A percentile compares a stretch with the other conserved stretches of the same genome.
phyloP scores from a whole-genome alignment of 2,113 vertebrate genomes.

The Scomber colias region DNA sequence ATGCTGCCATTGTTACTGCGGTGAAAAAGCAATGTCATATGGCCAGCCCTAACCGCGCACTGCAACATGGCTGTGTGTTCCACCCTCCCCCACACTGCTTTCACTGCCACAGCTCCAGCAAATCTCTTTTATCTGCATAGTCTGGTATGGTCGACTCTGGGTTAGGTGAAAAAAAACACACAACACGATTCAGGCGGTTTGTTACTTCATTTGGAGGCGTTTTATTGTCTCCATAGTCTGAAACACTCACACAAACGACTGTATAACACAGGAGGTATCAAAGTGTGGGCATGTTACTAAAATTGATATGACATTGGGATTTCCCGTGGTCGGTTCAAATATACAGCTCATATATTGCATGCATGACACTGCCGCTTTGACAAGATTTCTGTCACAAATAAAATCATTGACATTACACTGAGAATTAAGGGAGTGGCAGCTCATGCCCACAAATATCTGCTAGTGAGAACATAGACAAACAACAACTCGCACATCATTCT shows the following conservation, averaged over 20 bases:
- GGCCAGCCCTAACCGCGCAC: slow-evolving; percentile 34
- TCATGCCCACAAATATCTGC: slow-evolving; percentile 45
- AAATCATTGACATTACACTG: slow-evolving; percentile 26
- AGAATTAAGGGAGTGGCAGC: slow-evolving; percentile 21
- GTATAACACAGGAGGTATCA: slow-evolving; percentile 54
- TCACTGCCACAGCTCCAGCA: slow-evolving; percentile 19
- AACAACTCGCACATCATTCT: slow-evolving; percentile 29
- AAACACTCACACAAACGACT: slow-evolving; percentile 50
- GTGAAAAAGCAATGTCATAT: slow-evolving; percentile 66
- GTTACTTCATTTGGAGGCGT: slow-evolving; percentile 31
- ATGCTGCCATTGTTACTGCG: slow-evolving; percentile 60
- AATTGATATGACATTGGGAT: slow-evolving; percentile 37
- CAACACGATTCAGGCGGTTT: slow-evolving; percentile 22
- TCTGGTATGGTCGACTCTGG: neutral
- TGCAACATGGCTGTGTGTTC: slow-evolving; percentile 48
- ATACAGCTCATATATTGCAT: slow-evolving; percentile 57
- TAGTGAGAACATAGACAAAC: slow-evolving; percentile 40
- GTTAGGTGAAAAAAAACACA: neutral
- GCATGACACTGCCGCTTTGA: slow-evolving; percentile 37
- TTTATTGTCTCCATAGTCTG: slow-evolving; percentile 59
- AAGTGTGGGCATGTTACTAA: slow-evolving; percentile 43
- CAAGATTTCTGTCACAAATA: slow-evolving; percentile 34
- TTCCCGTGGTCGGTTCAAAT: slow-evolving; percentile 8
- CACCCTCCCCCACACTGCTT: slow-evolving; percentile 48
- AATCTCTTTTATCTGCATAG: neutral